phyloP scores from a whole-genome alignment of 2,797 vertebrate species.

The Picus viridis region DNA sequence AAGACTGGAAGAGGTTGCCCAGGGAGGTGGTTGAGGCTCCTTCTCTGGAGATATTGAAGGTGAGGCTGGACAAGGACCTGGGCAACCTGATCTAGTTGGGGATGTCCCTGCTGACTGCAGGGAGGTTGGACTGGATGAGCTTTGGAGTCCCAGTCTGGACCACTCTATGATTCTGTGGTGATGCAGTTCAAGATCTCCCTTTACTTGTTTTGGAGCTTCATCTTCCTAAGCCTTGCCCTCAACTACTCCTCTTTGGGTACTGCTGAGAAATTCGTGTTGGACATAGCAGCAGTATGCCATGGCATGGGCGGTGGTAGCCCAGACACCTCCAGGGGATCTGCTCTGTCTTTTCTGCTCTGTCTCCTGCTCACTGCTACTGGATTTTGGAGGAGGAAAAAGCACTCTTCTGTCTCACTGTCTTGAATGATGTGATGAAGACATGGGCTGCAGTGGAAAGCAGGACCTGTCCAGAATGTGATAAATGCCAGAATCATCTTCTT shows the following conservation, averaged over 20 bases:
- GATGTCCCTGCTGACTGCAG: too few species aligned
- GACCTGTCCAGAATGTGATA: not conserved
- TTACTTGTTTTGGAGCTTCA: not conserved
- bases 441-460: not conserved
- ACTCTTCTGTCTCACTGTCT: not conserved
- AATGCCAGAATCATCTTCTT: not conserved
- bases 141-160: too few species aligned
- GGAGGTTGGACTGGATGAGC: too few species aligned
- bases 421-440: not conserved
- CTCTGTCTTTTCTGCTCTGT: not conserved
- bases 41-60: too few species aligned
- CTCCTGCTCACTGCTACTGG: not conserved
- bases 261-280: not conserved
- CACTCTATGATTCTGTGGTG: too few species aligned
- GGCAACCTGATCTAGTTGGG: too few species aligned
- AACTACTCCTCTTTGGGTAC: not conserved
- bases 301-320: too few species aligned
- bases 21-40: too few species aligned
- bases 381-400: not conserved
- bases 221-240: not conserved
- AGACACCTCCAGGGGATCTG: not conserved
- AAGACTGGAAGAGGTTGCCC: too few species aligned
- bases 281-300: not conserved
- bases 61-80: too few species aligned
- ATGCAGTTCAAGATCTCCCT: not conserved